These are phyloP conservation scores for Ormyrus thymus DNA, from an alignment of 2,888 invertebrate genomes.

Conservation along the genomic window DNA sequence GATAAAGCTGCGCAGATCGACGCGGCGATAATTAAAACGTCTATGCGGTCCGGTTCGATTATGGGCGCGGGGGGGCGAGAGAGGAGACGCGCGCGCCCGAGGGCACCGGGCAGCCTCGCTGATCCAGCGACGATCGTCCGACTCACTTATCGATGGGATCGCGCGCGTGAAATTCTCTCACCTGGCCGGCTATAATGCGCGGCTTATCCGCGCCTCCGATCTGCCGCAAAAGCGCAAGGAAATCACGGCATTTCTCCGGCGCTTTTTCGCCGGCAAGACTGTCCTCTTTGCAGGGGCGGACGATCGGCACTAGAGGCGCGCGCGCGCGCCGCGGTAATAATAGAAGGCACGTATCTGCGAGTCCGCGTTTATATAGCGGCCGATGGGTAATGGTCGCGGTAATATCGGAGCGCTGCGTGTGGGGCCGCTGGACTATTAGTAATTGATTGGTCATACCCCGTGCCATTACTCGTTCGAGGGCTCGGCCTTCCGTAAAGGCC, in stretches of 20 bases:
- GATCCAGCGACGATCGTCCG: constrained; percentile 63
- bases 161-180: constrained; percentile 52
- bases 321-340: constrained; percentile 26
- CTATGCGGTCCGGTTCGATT: constrained; percentile 65
- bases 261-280: constrained; percentile 5
- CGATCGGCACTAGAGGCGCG: not conserved
- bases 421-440: constrained; percentile 73
- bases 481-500: constrained; percentile 65
- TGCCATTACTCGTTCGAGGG: constrained; percentile 72
- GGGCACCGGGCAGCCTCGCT: constrained; percentile 70
- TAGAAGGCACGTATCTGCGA: constrained; percentile 18
- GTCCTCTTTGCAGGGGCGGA: not conserved
- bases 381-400: constrained; percentile 73
- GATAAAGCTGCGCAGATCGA: constrained; percentile 62
- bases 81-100: constrained; percentile 60
- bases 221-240: constrained; percentile 54
- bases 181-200: constrained; percentile 37
- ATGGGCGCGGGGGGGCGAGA: constrained; percentile 57
- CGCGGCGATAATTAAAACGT: constrained; percentile 70
- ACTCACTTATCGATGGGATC: constrained; percentile 56
- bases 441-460: constrained; percentile 75
- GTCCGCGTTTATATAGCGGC: constrained; percentile 53
- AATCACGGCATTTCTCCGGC: constrained; percentile 14
- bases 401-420: constrained; percentile 68
- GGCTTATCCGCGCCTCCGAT: constrained; percentile 61